Evolutionary conservation across 2,888 invertebrate species (phyloP), one percentile per base, ranked within the genome.

Genomic region (Pyrrhia umbra): DNA sequence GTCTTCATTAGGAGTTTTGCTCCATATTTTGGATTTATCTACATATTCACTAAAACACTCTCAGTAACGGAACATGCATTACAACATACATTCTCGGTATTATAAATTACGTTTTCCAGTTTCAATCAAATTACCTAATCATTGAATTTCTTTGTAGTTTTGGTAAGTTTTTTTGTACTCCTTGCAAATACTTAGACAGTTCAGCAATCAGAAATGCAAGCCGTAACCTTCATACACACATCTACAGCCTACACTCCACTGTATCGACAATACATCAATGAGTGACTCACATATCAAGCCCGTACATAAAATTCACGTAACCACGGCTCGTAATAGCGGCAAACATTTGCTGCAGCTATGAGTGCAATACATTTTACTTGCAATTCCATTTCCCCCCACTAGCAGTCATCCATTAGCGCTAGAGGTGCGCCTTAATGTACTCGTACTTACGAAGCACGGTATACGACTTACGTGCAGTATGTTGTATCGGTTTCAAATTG

Each of bases 351-450:
- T 56, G 23, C 68, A 18, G 77, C 63, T 73, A 73, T 66, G 77
- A 76, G 68, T 88, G 89, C 89, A 89, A 89, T 90, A 86, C 88
- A 89, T 91, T 91, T 88, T 82, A 86, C 81, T 75, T 88, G 88
- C 90, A 90, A 85, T 74, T 57, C 80, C 83, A 85, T 86, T 82
- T 74, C 81, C 81, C 84, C 81, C 75, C 83, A 71, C 57, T 63
- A 70, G 58, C 23, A 56, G 58, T 37, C 61, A 71, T 81, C 85
- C 83, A 88, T 86, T 89, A 88, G 81, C 65, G 75, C 72, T 65
- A 49, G 68, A 72, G 91, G 85, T 88, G 85, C 87, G 83, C 90
- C 92, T 89, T 86, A 85, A 86, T 85, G 79, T 81, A 69, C 77
- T 68, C n/a, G n/a, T 34, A 34, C 34, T 75, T 72, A 80, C 52